Evolutionary conservation across 2,797 vertebrate genomes (phyloP).

Genomic region (Bothrops alternatus): DNA sequence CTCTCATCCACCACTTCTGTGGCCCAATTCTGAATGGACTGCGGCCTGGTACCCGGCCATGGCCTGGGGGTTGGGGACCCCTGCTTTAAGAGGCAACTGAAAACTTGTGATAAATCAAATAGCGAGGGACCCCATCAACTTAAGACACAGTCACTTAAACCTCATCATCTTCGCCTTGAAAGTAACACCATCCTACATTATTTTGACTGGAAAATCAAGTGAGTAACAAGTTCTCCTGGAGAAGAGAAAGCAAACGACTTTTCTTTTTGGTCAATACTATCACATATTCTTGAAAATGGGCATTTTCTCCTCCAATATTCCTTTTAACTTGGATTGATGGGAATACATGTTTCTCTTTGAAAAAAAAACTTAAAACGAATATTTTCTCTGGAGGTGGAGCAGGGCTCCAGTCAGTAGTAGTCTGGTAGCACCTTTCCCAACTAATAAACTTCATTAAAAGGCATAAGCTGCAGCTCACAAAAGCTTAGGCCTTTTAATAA

Average conservation of each 20-base stretch:
- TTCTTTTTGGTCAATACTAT: not conserved
- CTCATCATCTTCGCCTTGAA: not conserved
- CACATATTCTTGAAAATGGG: not conserved
- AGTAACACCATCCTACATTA: not conserved
- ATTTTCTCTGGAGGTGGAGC: not conserved
- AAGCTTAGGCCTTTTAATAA: not conserved
- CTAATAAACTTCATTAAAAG: not conserved
- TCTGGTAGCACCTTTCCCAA: not conserved
- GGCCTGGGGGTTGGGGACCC: not conserved
- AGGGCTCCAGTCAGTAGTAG: not conserved
- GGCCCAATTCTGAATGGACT: not conserved
- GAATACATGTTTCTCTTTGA: not conserved
- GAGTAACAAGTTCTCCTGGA: not conserved
- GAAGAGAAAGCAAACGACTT: not conserved
- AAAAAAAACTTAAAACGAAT: not conserved
- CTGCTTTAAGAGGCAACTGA: not conserved
- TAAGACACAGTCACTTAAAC: not conserved
- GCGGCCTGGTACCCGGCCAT: fast-evolving
- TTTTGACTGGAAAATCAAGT: not conserved
- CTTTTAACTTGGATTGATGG: not conserved
- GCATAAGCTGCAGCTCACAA: not conserved
- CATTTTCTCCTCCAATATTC: not conserved
- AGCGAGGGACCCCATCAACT: not conserved
- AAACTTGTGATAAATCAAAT: not conserved
- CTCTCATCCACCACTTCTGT: not conserved